Evolutionary conservation across 2,888 invertebrate species (phyloP), one percentile per base, ranked within the genome.

Genomic region (Alloscopus bannaensis): DNA sequence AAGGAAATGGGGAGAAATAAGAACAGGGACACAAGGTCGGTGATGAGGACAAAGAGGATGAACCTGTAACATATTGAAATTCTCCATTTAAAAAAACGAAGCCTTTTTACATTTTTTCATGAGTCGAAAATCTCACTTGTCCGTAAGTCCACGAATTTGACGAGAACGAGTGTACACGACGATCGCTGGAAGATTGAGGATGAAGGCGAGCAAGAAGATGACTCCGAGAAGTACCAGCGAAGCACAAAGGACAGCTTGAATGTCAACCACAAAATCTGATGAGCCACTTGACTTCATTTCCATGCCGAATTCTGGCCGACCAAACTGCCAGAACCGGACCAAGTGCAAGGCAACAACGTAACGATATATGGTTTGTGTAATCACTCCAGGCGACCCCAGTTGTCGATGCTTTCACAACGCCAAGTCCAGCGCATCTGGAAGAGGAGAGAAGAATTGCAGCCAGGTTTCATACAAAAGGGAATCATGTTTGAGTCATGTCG

Each of bases 71-170:
- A 2, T 22, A 59, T n/a, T n/a, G n/a, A n/a, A n/a, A n/a, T n/a
- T n/a, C n/a, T n/a, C 8, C 28, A 59, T 8, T 55, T 22, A 4
- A 3, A 26, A n/a, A 26, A 59, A 29, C 6, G 36, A 60, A 60
- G 24, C 55, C 24, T 55, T 24, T 11, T 24, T 22, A 47, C 6
- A 36, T 8, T 13, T 36, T 13, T 8, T 36, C 6, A 36, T 8
- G 13, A 36, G 36, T 36, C 8, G 36, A 36, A 8, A 36, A 36
- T 36, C 82, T 83, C 69, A 84, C 84, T 83, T 84, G 80, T 84
- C 84, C 13, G 81, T 80, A 26, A 80, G 65, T 42, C 79, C 79
- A 18, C 84, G 73, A 24, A 81, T 72, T 62, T 81, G 81, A 50
- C 82, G 81, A 1, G 84, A 83, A 4, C 71, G 66, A 29, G 64